Evolutionary conservation across 2,113 vertebrate species (phyloP).

Genomic region (Nicator chloris): DNA sequence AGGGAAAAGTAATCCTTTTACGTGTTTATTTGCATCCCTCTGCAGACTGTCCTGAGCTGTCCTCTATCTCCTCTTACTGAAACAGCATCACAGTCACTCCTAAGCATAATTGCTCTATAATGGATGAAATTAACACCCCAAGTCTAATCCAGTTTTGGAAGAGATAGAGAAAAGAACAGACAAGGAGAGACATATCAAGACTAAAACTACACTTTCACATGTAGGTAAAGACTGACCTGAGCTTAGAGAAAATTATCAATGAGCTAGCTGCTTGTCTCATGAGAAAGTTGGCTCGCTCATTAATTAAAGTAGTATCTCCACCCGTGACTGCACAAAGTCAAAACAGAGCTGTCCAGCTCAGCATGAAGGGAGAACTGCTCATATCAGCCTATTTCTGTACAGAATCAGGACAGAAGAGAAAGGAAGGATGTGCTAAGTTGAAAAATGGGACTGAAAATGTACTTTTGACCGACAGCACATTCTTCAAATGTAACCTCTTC

Average conservation of each 20-base stretch:
- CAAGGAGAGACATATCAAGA: neutral
- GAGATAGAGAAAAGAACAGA: neutral
- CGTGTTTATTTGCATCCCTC: neutral
- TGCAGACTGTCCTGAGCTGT: neutral
- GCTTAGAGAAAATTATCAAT: neutral
- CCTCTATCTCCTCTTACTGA: neutral
- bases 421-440: neutral
- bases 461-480: neutral
- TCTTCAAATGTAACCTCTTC: neutral
- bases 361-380: neutral
- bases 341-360: neutral
- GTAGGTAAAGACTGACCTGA: neutral
- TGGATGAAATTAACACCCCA: neutral
- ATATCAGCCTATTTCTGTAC: neutral
- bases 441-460: neutral
- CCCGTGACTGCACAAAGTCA: fast-evolving
- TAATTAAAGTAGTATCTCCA: neutral
- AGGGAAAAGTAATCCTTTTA: neutral
- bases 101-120: neutral
- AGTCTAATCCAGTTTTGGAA: neutral
- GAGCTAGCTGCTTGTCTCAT: neutral
- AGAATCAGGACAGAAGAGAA: neutral
- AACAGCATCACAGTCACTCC: neutral
- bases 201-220: neutral
- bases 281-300: neutral